Evolutionary conservation across 2,797 vertebrate species (phyloP).

Genomic region (Sylvia borin): DNA sequence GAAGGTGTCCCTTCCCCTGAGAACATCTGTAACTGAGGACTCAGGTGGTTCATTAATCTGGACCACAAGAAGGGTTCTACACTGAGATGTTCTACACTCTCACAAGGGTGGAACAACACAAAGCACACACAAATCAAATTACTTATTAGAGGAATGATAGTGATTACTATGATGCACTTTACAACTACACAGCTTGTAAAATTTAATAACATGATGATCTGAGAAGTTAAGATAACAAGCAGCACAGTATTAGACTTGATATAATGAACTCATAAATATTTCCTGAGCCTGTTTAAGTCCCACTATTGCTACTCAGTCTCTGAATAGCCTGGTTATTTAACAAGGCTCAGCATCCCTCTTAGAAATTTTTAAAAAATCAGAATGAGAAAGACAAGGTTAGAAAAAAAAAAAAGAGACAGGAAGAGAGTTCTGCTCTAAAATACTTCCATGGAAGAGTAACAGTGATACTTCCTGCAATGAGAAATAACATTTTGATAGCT

Average conservation of each 20-base stretch:
- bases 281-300: not conserved
- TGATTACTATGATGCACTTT: not conserved
- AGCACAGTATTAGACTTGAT: not conserved
- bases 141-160: not conserved
- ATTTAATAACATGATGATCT: not conserved
- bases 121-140: not conserved
- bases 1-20: not conserved
- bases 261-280: not conserved
- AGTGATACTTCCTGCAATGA: not conserved
- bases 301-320: not conserved
- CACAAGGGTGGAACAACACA: not conserved
- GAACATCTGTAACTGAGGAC: not conserved
- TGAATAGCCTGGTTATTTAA: not conserved
- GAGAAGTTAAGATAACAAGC: not conserved
- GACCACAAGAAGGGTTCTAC: not conserved
- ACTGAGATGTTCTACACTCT: not conserved
- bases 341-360: not conserved
- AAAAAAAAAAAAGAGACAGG: not conserved
- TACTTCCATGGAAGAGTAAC: not conserved
- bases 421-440: not conserved
- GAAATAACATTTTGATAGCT: not conserved
- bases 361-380: not conserved
- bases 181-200: not conserved
- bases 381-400: not conserved
- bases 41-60: not conserved